Evolutionary conservation across 2,113 vertebrate genomes (phyloP).

Genomic region (Protobothrops flavoviridis): DNA sequence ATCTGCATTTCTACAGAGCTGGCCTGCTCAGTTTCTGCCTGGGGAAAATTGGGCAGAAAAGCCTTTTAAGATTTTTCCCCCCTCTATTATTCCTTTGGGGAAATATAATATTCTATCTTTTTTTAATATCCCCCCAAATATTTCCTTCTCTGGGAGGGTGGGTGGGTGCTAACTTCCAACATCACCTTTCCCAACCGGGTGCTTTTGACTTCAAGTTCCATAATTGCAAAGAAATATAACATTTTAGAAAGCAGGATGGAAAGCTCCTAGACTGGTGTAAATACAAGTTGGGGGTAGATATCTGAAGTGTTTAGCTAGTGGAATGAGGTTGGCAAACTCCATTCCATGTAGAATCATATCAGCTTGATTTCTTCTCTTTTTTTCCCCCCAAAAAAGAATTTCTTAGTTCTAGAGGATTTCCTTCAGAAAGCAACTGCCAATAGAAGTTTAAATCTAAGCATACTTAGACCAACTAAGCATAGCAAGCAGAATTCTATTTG

Average conservation of each 20-base stretch:
- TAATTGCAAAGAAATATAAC: neutral
- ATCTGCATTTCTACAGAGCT: no score
- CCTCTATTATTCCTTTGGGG: no score
- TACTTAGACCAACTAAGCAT: neutral
- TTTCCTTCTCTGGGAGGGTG: no score
- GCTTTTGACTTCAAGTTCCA: neutral
- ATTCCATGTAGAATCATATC: neutral
- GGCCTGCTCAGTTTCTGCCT: no score
- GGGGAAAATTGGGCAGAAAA: no score
- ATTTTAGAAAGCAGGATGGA: neutral
- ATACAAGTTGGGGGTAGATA: neutral
- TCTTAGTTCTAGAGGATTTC: neutral
- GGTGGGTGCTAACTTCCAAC: no score
- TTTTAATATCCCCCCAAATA: no score
- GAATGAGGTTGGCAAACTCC: neutral
- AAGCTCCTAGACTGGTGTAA: neutral
- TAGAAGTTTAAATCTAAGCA: neutral
- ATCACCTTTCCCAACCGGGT: neutral
- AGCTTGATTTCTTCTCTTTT: neutral
- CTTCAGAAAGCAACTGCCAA: neutral
- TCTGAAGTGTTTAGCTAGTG: neutral
- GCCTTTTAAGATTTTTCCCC: no score
- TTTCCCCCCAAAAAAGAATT: neutral
- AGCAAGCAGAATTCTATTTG: neutral
- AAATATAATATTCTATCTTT: no score